Evolutionary conservation across 2,888 invertebrate species (phyloP), one percentile per base, ranked within the genome.

Genomic region (Nephrocerus scutellatus): DNA sequence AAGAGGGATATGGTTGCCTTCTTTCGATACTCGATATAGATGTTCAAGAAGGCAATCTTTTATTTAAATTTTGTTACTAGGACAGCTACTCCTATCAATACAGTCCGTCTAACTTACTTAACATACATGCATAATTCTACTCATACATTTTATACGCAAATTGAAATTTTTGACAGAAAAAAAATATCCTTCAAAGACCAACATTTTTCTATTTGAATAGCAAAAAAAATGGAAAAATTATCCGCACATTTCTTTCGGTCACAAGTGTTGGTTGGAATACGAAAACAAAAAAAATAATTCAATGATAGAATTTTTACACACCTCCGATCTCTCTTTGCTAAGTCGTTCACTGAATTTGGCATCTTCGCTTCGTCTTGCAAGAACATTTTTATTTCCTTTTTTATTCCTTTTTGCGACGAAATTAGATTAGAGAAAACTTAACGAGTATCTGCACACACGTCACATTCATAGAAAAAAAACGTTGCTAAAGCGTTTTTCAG

Each of bases 1-100:
- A 43, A 56, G 56, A 57, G 63, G 59, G 58, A 54, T 57, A 52
- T 49, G 53, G 54, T 60, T 58, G 59, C 53, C 51, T 50, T 45
- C 51, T 48, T 48, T 39, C 35, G 26, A 36, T 15, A 39, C 42
- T 39, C 33, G 46, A 53, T 48, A 44, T 3, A 20, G 9, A 24
- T 13, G 23, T 43, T 39, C 41, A 31, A 10, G 21, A n/a, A 26
- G 26, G 6, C 15, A n/a, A 15, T 7, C 6, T 18, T 46, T 42
- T 38, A 42, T 38, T 39, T 42, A 16, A 22, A 28, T 9, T 8
- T 37, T 36, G 18, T 9, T 18, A 40, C n/a, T n/a, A n/a, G n/a
- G 34, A 50, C 25, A 5, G 10, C 31, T 20, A 31, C 31, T 5
- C 9, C 18, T n/a, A 5, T n/a, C 3, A 31, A 15, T 7, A 31